Conservation (phyloP, 2,113 vertebrate species). For the Meles meles region DNA sequence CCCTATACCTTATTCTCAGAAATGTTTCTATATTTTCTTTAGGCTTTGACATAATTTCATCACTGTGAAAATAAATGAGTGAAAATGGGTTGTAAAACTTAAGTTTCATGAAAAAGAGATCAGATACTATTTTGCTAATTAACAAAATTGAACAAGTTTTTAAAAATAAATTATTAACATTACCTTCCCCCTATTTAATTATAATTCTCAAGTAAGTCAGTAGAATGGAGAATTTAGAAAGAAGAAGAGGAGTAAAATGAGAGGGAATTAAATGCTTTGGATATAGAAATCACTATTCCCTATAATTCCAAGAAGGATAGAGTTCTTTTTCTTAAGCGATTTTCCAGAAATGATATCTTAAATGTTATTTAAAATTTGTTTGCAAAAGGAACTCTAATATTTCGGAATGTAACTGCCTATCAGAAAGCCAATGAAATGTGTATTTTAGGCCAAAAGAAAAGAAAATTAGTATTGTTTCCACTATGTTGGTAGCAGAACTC, state of each 20-base stretch:
- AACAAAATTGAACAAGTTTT: background rate
- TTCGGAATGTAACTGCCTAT: slow-evolving; percentile 36
- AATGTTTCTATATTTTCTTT: background rate
- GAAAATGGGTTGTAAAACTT: background rate
- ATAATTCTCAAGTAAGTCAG: background rate
- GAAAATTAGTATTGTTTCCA: slow-evolving; percentile 58
- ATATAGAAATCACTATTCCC: background rate
- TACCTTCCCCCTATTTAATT: background rate
- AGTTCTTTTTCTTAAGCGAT: slow-evolving; percentile 44
- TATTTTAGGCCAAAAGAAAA: slow-evolving; percentile 58
- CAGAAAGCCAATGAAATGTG: slow-evolving; percentile 31
- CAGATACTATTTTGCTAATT: slow-evolving; percentile 11
- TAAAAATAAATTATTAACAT: background rate
- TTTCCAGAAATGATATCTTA: slow-evolving; percentile 49
- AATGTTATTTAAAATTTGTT: slow-evolving; percentile 23
- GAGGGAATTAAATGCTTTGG: background rate
- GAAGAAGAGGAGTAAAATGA: background rate
- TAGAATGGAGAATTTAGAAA: background rate
- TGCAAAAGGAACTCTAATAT: slow-evolving; percentile 48
- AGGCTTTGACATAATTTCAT: background rate
- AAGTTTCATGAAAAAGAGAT: background rate
- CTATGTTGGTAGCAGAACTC: slow-evolving; percentile 54
- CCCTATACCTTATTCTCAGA: background rate
- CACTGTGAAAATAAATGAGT: slow-evolving; percentile 19
- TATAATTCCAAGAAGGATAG: background rate